Conservation (phyloP, 2,888 invertebrate species). For the Hyalella azteca region DNA sequence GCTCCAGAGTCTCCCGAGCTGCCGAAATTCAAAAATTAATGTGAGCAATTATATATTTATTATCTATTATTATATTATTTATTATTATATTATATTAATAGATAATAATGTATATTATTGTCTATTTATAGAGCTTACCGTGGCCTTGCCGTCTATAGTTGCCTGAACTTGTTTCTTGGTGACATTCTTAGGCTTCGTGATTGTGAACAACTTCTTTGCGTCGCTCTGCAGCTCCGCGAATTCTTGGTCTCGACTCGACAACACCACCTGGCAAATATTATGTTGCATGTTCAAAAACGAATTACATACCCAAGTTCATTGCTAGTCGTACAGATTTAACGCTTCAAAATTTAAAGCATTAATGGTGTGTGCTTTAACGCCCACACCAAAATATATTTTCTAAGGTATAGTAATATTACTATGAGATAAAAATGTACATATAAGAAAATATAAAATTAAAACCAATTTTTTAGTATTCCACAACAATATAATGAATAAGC, state of each 20-base stretch:
- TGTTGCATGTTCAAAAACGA: too few relatives aligned
- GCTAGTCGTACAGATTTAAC: too few relatives aligned
- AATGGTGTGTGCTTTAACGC: too few relatives aligned
- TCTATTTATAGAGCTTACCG: background rate
- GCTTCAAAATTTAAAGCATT: too few relatives aligned
- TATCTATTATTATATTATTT: background rate
- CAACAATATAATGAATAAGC: too few relatives aligned
- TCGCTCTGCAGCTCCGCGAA: background rate
- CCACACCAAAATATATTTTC: too few relatives aligned
- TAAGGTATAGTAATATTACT: too few relatives aligned
- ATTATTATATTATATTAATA: background rate
- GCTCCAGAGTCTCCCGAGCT: background rate
- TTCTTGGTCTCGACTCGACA: constrained; percentile 17
- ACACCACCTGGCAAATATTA: background rate
- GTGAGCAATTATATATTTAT: background rate
- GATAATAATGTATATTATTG: background rate
- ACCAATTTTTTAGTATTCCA: too few relatives aligned
- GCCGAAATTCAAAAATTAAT: background rate
- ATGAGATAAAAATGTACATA: too few relatives aligned
- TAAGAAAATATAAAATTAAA: too few relatives aligned
- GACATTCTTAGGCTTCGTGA: background rate
- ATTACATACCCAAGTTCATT: too few relatives aligned
- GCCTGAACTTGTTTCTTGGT: background rate
- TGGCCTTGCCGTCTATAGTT: background rate
- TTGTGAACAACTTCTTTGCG: background rate